Conservation (phyloP, 2,888 invertebrate genomes). For the Omphaloscelis lunosa region DNA sequence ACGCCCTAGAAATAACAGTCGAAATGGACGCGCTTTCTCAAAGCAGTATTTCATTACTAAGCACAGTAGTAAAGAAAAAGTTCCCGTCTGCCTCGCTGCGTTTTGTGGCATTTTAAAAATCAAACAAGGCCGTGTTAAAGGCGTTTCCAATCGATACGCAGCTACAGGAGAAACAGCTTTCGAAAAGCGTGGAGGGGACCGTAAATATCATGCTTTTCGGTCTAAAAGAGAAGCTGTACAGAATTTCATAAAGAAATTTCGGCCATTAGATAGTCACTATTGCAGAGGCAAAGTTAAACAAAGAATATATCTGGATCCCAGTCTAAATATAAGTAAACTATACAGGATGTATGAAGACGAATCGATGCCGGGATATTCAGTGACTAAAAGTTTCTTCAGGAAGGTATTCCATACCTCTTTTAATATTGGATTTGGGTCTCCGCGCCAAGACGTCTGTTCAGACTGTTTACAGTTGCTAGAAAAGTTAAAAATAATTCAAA, state of each 20-base stretch:
- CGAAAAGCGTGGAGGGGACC: slow-evolving; percentile 56
- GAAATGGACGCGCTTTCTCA: slow-evolving; percentile 41
- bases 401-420: slow-evolving; percentile 42
- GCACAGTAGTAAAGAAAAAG: slow-evolving; percentile 47
- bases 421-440: slow-evolving; percentile 50
- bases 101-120: slow-evolving; percentile 58
- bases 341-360: slow-evolving; percentile 49
- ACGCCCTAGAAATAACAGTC: slow-evolving; percentile 46
- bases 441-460: slow-evolving; percentile 48
- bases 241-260: slow-evolving; percentile 57
- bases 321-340: slow-evolving; percentile 46
- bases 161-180: slow-evolving; percentile 46
- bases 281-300: slow-evolving; percentile 56
- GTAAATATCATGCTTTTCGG: slow-evolving; percentile 51
- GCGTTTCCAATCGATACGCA: slow-evolving; percentile 52
- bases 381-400: slow-evolving; percentile 49
- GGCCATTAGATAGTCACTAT: slow-evolving; percentile 61
- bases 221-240: slow-evolving; percentile 58
- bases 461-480: slow-evolving; percentile 50
- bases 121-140: slow-evolving; percentile 57
- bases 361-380: slow-evolving; percentile 42
- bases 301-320: slow-evolving; percentile 54
- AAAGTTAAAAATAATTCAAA: slow-evolving; percentile 50
- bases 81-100: slow-evolving; percentile 50
- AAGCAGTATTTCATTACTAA: slow-evolving; percentile 52